Evolutionary conservation across 2,888 invertebrate species (phyloP), one percentile per base, ranked within the genome.

Genomic region (Acholoe squamosa): DNA sequence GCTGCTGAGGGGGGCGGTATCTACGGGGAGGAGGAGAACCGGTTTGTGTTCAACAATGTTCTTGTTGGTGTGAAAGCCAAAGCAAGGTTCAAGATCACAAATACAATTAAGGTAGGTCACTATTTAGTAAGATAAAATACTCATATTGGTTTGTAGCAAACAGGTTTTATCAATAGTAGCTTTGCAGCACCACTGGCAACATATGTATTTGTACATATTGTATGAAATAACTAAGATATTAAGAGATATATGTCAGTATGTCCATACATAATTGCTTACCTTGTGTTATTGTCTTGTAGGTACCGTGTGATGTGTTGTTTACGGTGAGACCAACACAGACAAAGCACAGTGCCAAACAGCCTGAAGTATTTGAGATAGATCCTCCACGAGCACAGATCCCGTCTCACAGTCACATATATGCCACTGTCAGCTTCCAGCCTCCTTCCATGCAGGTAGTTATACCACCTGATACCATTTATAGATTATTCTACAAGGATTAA

Each of bases 31-130:
- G 95, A 94, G 76, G 96, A 96, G 91, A 95, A 94, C 92, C 94
- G 94, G 89, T 96, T 96, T 93, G 93, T 96, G 25, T 96, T 96
- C 93, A 95, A 94, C 92, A 95, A 95, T 91, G 95, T 96, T 22
- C 94, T 96, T 84, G 95, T 96, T 86, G 96, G 96, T 16, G 92
- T 94, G 56, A 95, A 94, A 90, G 94, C 95, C 12, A 94, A 94
- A 90, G 96, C 96, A 12, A 92, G 96, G 52, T 96, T 96, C 92
- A 96, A 95, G 94, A 94, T 96, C 91, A 93, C 94, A 88, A 96
- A 96, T 92, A 92, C 92, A 76, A 95, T 95, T 92, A 96, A 96
- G 93, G 95, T 94, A 67, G 90, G 88, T 43, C 3, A 43, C 3
- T 43, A 10, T 43, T 43, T 43, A 43, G 43, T 43, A 43, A 3